Evolutionary conservation across 2,113 vertebrate genomes (phyloP), one percentile per base, ranked within the genome.

Genomic region (Psettodes erumei): DNA sequence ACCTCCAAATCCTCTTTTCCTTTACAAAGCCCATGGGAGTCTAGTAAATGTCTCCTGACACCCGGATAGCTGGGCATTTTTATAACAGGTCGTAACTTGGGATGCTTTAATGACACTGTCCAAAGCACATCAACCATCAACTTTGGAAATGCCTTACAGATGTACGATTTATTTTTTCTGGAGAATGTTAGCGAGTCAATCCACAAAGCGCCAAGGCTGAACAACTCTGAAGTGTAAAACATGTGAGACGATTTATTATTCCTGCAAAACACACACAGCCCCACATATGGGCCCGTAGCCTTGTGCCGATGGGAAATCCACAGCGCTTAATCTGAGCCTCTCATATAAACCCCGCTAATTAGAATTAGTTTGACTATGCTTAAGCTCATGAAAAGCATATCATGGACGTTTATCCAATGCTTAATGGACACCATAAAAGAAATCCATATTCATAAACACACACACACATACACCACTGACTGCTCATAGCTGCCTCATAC

Each of bases 71-170:
- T 38, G 54, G 50, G 48, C 63, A 80, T 81, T 91, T 92, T 81
- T 88, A 74, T 82, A 82, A 81, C 81, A 55, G 82, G 53, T 77
- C 48, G 16, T 86, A 91, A 90, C 89, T 84, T 74, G 73, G 85
- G 82, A 86, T 84, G 81, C 86, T 93, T 92, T 88, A 93, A 92
- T 88, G 89, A 88, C 87, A 79, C 75, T 42, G 83, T 93, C 87
- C 77, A 75, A 90, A 71, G 54, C 79, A 88, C 79, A 80, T 91
- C 89, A 83, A 79, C 90, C 43, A 61, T 87, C 84, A 37, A 76
- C 84, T 91, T 78, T 76, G 71, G 58, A 91, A 93, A 94, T 93
- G 82, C 84, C 77, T 93, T 84, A 86, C 91, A 93, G 90, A 93
- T 93, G 90, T 91, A 63, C 68, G 55, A n/a, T 50, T 56, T 47